These are phyloP conservation scores for Globia sparganii DNA, from an alignment of 2,888 invertebrate genomes.

Conservation along the genomic window DNA sequence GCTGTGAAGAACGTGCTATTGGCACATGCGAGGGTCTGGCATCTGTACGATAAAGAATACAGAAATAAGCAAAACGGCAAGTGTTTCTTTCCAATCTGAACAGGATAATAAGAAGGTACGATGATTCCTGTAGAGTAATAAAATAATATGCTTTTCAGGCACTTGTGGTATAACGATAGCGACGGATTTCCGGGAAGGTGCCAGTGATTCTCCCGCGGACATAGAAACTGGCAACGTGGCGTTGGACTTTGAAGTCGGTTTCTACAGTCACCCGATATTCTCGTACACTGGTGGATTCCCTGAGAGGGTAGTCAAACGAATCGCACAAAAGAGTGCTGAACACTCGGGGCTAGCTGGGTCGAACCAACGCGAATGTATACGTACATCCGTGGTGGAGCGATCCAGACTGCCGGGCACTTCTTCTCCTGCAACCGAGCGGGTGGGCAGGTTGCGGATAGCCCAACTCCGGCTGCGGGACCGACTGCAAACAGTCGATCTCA, in stretches of 20 bases:
- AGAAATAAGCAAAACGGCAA: conserved; percentile 76
- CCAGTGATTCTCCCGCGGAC: conserved; percentile 74
- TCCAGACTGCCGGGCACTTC: no score
- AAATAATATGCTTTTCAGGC: conserved; percentile 69
- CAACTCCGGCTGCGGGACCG: no score
- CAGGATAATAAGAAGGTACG: not conserved
- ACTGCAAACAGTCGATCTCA: no score
- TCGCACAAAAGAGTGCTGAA: conserved; percentile 83
- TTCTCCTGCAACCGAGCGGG: no score
- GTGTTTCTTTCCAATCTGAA: conserved; percentile 9
- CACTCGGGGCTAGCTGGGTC: no score
- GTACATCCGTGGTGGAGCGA: no score
- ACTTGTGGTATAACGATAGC: conserved; percentile 81
- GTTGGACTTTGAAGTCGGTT: conserved; percentile 79
- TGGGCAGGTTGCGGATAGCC: no score
- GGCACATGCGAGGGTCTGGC: conserved; percentile 90
- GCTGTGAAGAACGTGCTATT: conserved; percentile 87
- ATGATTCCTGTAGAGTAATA: not conserved
- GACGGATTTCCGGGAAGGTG: conserved; percentile 78
- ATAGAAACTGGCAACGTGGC: conserved; percentile 76
- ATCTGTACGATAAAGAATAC: conserved; percentile 83
- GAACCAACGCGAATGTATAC: no score
- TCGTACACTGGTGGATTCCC: conserved; percentile 87
- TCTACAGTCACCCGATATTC: conserved; percentile 88
- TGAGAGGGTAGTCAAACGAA: conserved; percentile 78